Evolutionary conservation across 2,113 vertebrate genomes (phyloP).

Genomic region (Ondatra zibethicus): DNA sequence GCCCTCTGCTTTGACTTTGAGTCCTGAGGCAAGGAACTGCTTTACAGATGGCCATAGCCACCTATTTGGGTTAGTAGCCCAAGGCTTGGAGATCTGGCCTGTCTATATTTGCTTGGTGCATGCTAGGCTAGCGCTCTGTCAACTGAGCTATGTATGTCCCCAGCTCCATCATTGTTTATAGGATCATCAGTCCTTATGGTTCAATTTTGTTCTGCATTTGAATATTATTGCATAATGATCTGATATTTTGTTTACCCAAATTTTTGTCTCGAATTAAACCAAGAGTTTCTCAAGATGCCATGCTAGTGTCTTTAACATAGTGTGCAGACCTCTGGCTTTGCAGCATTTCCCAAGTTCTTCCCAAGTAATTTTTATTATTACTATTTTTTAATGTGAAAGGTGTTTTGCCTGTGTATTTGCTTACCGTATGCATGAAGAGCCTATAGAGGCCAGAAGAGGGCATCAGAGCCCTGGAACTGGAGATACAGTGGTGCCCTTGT

Average conservation of each 20-base stretch:
- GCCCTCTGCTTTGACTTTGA: background rate
- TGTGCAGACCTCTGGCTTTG: background rate
- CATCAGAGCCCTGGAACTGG: background rate
- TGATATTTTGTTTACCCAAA: background rate
- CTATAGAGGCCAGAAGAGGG: background rate
- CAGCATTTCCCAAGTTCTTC: background rate
- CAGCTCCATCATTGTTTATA: background rate
- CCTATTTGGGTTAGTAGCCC: background rate
- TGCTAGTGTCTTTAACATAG: background rate
- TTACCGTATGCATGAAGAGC: background rate
- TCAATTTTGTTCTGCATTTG: conserved; percentile 36
- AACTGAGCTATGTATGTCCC: background rate
- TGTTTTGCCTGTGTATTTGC: no score
- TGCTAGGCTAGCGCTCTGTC: background rate
- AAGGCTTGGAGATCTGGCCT: background rate
- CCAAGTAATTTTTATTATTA: background rate
- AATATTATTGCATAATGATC: background rate
- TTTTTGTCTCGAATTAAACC: background rate
- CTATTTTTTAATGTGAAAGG: background rate
- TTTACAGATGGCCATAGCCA: background rate
- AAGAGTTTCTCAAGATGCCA: conserved; percentile 1
- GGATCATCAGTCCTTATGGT: background rate
- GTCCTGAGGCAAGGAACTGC: background rate
- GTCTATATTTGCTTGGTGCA: background rate
- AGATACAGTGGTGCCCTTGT: no score